Percentiles rank a stretch among this genome's conserved stretches.
Conservation (phyloP, 2,888 invertebrate species). For the Apamea sordens region DNA sequence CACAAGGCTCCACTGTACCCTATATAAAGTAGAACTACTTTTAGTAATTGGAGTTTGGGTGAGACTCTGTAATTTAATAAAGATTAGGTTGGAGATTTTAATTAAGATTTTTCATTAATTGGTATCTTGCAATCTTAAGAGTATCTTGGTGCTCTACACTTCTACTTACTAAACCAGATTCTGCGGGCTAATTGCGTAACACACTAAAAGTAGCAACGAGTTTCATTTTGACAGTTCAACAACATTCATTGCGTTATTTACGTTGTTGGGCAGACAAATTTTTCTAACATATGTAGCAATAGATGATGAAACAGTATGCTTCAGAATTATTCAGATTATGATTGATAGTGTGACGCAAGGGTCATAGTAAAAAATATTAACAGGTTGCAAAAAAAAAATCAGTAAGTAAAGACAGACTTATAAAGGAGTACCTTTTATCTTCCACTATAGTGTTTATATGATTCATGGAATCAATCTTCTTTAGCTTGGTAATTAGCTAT, state of each 20-base stretch:
- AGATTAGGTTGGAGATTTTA: slow-evolving; percentile 1
- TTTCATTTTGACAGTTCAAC: not conserved
- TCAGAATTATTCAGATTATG: not conserved
- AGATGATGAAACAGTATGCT: not conserved
- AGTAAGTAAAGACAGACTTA: not conserved
- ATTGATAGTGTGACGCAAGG: not conserved
- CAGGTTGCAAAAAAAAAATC: not conserved
- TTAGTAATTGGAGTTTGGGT: slow-evolving; percentile 8
- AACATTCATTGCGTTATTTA: not conserved
- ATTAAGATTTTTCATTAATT: slow-evolving; percentile 1
- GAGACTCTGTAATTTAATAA: slow-evolving; percentile 11
- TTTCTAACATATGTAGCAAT: not conserved
- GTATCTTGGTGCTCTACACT: not conserved
- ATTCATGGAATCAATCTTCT: not conserved
- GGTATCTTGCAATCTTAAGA: not conserved
- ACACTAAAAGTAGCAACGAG: not conserved
- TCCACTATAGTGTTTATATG: not conserved
- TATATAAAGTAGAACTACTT: slow-evolving; percentile 20
- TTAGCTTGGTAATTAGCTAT: not conserved
- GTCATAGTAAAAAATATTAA: not conserved
- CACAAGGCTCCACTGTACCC: slow-evolving; percentile 17
- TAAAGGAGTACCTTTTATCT: not conserved
- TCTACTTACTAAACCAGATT: not conserved
- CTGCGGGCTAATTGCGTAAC: not conserved
- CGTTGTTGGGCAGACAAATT: not conserved